phyloP scores from a whole-genome alignment of 2,888 invertebrate genomes.

The Drosophila hamatofila region DNA sequence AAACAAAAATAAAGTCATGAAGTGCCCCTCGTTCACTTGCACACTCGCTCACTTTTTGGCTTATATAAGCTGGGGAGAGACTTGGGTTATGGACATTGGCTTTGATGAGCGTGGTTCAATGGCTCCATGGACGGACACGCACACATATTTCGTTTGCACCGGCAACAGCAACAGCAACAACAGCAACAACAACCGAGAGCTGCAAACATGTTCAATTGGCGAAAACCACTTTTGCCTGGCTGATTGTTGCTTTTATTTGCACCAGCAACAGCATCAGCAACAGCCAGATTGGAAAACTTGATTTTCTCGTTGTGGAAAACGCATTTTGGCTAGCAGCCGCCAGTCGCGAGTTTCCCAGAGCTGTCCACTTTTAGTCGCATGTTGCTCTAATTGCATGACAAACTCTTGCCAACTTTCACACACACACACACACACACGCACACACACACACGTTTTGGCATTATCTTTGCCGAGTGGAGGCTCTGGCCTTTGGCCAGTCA shows the following conservation, averaged over 20 bases:
- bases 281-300: constrained; percentile 67
- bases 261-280: constrained; percentile 24
- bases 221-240: constrained; percentile 72
- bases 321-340: constrained; percentile 47
- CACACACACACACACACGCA: constrained; percentile 41
- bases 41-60: constrained; percentile 12
- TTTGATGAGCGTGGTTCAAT: constrained; percentile 76
- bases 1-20: constrained; percentile 67
- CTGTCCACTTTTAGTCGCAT: constrained; percentile 62
- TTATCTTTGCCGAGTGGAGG: constrained; percentile 42
- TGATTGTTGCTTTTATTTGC: constrained; percentile 69
- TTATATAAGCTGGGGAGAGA: constrained; percentile 42
- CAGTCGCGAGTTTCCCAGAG: constrained; percentile 47
- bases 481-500: constrained; percentile 10
- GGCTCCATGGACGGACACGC: constrained; percentile 52
- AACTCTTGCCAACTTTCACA: constrained; percentile 75
- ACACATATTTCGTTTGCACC: constrained; percentile 62
- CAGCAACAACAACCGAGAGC: background rate
- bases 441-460: constrained; percentile 59
- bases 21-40: constrained; percentile 38
- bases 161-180: too few species aligned
- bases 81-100: constrained; percentile 33
- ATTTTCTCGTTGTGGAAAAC: constrained; percentile 73
- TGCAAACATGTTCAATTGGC: constrained; percentile 70
- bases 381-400: constrained; percentile 79